These are phyloP conservation scores for Eriocheir sinensis DNA, from an alignment of 1,140 invertebrate species.

Conservation along the genomic window DNA sequence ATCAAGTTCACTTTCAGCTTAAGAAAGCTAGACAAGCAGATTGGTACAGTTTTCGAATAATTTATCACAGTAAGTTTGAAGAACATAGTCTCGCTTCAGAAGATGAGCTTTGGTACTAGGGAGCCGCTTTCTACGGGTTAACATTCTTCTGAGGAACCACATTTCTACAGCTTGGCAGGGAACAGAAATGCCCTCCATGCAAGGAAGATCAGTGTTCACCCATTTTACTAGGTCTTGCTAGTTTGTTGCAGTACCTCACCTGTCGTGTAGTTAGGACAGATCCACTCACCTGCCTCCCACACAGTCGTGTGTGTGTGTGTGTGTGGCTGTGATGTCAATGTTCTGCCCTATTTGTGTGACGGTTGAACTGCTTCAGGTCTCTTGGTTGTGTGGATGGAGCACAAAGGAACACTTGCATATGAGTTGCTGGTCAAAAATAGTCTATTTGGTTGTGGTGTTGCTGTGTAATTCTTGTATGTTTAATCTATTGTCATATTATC, in stretches of 20 bases:
- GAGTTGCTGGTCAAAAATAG: background rate
- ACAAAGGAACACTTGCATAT: background rate
- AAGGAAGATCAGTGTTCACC: background rate
- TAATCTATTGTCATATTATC: no score
- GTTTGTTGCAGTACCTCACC: background rate
- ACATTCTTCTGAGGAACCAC: no score
- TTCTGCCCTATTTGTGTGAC: background rate
- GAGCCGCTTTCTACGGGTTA: no score
- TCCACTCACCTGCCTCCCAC: background rate
- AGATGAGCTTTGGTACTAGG: no score
- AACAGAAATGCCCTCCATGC: background rate
- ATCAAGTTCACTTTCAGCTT: no score
- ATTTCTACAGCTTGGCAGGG: no score
- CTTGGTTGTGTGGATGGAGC: background rate
- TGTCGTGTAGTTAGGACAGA: background rate
- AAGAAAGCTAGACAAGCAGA: no score
- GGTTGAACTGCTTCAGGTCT: background rate
- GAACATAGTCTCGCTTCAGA: no score
- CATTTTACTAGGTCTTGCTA: background rate
- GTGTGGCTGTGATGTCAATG: background rate
- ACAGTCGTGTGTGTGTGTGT: background rate
- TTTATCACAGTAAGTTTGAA: no score
- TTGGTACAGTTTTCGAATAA: no score
- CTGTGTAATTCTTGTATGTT: no score
- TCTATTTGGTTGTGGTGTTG: background rate